phyloP scores from a whole-genome alignment of 2,888 invertebrate species.

The Adela reaumurella region DNA sequence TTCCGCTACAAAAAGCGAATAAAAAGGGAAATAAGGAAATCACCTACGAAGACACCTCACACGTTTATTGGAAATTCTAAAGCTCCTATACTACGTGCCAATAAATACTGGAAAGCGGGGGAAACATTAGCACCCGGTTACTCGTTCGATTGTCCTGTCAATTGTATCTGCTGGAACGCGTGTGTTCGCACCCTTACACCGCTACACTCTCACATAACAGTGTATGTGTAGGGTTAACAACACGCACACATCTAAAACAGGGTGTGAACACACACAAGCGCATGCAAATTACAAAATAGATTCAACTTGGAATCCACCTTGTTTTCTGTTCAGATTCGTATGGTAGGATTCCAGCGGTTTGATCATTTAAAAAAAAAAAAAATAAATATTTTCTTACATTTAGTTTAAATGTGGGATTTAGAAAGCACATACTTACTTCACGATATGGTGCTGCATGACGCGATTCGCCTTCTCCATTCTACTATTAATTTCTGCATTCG shows the following conservation, averaged over 20 bases:
- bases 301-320: slow-evolving; percentile 45
- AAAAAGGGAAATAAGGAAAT: background rate
- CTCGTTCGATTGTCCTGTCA: background rate
- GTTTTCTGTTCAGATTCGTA: slow-evolving; percentile 45
- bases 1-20: background rate
- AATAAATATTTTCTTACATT: too few relatives aligned
- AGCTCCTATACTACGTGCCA: slow-evolving; percentile 50
- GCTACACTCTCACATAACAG: background rate
- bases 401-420: too few relatives aligned
- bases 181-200: background rate
- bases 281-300: slow-evolving; percentile 47
- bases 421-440: too few relatives aligned
- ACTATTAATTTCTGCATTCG: too few relatives aligned
- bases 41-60: slow-evolving; percentile 17
- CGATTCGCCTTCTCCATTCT: too few relatives aligned
- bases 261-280: slow-evolving; percentile 16
- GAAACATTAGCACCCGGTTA: background rate
- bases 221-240: too few relatives aligned
- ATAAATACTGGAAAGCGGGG: slow-evolving; percentile 30
- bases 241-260: background rate
- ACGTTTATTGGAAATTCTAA: slow-evolving; percentile 54
- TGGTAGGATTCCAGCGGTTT: slow-evolving; percentile 18
- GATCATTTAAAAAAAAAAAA: slow-evolving; percentile 18
- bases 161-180: background rate
- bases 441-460: too few relatives aligned